phyloP scores from a whole-genome alignment of 2,888 invertebrate species.

The Sesamia inferens region DNA sequence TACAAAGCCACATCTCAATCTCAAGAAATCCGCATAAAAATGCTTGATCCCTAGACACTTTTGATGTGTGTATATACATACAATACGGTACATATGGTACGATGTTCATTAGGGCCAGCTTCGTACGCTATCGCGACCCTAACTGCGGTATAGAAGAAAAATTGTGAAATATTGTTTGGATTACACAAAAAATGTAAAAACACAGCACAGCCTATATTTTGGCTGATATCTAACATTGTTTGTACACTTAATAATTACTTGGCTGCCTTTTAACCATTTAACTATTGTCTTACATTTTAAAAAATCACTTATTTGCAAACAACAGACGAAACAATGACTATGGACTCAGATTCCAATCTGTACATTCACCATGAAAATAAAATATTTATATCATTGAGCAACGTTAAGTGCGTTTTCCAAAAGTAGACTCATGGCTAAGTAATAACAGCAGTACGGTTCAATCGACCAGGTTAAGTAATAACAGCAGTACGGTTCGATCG shows the following conservation, averaged over 20 bases:
- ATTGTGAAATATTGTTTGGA: neutral
- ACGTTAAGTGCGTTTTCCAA: neutral
- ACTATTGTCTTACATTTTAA: neutral
- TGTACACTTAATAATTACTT: neutral
- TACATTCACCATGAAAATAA: slow-evolving; percentile 22
- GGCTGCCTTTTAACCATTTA: neutral
- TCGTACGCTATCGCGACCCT: neutral
- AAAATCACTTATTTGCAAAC: neutral
- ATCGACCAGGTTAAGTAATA: too few species aligned
- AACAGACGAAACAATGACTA: slow-evolving; percentile 5
- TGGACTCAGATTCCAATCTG: slow-evolving; percentile 18
- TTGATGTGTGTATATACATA: too few species aligned
- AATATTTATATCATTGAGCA: neutral
- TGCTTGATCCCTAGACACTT: too few species aligned
- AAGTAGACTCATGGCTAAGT: neutral
- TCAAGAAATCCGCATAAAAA: too few species aligned
- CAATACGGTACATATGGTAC: too few species aligned
- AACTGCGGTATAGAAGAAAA: neutral
- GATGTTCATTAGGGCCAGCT: too few species aligned
- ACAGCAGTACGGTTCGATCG: too few species aligned
- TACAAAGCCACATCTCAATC: too few species aligned
- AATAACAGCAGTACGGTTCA: too few species aligned
- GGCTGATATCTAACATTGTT: neutral
- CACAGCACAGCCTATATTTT: neutral
- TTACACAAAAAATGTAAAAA: neutral